phyloP scores from a whole-genome alignment of 2,797 vertebrate species.

The Diplodus puntazzo region DNA sequence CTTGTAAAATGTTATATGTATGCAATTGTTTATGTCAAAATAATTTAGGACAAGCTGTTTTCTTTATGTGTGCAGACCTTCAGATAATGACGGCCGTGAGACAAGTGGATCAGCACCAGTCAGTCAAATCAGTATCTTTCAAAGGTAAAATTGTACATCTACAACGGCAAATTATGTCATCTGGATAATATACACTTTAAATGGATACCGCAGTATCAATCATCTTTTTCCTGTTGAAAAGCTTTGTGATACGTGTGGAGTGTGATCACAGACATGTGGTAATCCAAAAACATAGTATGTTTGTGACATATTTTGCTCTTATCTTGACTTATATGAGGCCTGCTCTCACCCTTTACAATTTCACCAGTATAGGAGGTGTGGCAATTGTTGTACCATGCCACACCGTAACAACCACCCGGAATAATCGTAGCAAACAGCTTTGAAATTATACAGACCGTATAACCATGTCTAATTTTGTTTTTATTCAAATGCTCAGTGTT shows the following conservation, averaged over 20 bases:
- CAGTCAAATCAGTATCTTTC: neutral
- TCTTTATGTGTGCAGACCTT: neutral
- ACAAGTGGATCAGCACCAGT: neutral
- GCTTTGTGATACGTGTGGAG: neutral
- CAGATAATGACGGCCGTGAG: neutral
- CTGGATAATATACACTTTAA: neutral
- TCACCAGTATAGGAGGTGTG: constrained; percentile 1
- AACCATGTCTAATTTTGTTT: neutral
- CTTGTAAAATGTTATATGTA: too few species aligned
- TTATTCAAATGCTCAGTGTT: neutral
- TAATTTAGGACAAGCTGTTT: neutral
- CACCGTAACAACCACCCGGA: neutral
- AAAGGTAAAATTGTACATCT: constrained; percentile 3
- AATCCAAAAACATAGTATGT: too few species aligned
- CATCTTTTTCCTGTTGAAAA: constrained; percentile 1
- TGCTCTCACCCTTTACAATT: neutral
- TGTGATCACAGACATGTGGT: constrained; percentile 7
- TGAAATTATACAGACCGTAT: neutral
- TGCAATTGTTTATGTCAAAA: neutral
- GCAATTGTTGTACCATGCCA: neutral
- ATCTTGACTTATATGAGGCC: neutral
- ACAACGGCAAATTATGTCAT: neutral
- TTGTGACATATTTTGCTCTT: neutral
- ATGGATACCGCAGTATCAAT: neutral
- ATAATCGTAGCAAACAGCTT: neutral